A percentile compares a stretch with the other conserved stretches of the same genome.
Conservation (phyloP, 2,888 invertebrate species). For the Myopa tessellatipennis region DNA sequence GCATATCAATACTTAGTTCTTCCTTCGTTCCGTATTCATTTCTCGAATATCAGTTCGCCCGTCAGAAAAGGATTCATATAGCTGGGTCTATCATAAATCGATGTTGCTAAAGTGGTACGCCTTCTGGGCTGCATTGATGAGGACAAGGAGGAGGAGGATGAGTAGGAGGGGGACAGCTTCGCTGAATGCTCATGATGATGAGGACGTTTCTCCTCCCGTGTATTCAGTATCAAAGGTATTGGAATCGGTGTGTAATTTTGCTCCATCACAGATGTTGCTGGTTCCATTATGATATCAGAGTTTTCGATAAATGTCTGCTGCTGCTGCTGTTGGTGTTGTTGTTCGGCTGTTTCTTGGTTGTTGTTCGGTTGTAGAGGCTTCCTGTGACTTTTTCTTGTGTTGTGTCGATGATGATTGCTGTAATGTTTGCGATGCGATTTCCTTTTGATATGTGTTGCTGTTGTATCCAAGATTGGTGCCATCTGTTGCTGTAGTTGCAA, state of each 20-base stretch:
- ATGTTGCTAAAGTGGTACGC: constrained; percentile 56
- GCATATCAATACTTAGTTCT: too few species aligned
- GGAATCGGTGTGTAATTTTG: constrained; percentile 62
- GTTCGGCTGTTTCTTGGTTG: neutral
- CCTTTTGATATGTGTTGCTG: constrained; percentile 53
- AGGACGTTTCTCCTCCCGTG: constrained; percentile 60
- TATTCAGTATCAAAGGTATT: constrained; percentile 61
- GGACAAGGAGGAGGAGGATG: constrained; percentile 20
- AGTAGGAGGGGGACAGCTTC: constrained; percentile 47
- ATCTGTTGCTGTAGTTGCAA: constrained; percentile 24
- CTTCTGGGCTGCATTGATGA: constrained; percentile 47
- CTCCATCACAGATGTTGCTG: constrained; percentile 33
- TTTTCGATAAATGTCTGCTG: constrained; percentile 42
- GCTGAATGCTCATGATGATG: constrained; percentile 54
- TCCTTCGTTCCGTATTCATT: constrained; percentile 49
- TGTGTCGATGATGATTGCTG: constrained; percentile 56
- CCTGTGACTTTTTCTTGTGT: constrained; percentile 48
- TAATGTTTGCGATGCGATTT: constrained; percentile 61
- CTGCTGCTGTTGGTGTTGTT: constrained; percentile 14
- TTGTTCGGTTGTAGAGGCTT: constrained; percentile 28
- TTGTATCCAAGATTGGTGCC: constrained; percentile 56
- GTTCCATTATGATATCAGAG: constrained; percentile 46
- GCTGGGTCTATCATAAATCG: constrained; percentile 59
- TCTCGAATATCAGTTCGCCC: constrained; percentile 63
- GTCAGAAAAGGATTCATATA: constrained; percentile 63